Percentiles rank a stretch among this genome's conserved stretches.
Evolutionary conservation across 2,797 vertebrate genomes (phyloP).

Genomic region (Gila robusta): DNA sequence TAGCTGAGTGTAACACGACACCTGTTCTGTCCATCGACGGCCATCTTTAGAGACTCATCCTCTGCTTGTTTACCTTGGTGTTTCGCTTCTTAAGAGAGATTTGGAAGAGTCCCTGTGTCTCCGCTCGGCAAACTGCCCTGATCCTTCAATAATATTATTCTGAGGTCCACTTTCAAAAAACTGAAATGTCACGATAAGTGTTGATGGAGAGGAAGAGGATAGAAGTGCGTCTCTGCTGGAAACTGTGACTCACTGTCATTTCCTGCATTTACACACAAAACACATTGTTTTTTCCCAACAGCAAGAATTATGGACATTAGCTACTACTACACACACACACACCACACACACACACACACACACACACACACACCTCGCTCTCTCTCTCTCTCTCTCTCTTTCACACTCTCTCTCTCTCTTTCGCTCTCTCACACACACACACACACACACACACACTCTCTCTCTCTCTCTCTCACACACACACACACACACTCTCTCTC

Average conservation of each 20-base stretch:
- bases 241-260: background rate
- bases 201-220: constrained; percentile 28
- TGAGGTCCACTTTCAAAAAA: constrained; percentile 53
- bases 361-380: too few species aligned
- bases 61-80: constrained; percentile 54
- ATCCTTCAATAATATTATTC: constrained; percentile 53
- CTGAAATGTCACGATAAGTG: constrained; percentile 16
- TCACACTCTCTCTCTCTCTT: too few species aligned
- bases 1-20: constrained; percentile 37
- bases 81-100: constrained; percentile 47
- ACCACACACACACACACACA: too few species aligned
- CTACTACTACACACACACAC: too few species aligned
- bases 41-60: constrained; percentile 47
- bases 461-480: too few species aligned
- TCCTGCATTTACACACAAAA: constrained; percentile 22
- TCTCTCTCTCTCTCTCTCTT: too few species aligned
- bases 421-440: background rate
- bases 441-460: background rate
- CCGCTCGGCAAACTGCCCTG: constrained; percentile 45
- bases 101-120: constrained; percentile 30
- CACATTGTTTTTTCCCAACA: constrained; percentile 10
- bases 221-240: background rate
- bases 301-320: background rate
- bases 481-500: too few species aligned
- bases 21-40: constrained; percentile 35